These are phyloP conservation scores for Aethes cnicana DNA, from an alignment of 2,888 invertebrate genomes.

Conservation along the genomic window DNA sequence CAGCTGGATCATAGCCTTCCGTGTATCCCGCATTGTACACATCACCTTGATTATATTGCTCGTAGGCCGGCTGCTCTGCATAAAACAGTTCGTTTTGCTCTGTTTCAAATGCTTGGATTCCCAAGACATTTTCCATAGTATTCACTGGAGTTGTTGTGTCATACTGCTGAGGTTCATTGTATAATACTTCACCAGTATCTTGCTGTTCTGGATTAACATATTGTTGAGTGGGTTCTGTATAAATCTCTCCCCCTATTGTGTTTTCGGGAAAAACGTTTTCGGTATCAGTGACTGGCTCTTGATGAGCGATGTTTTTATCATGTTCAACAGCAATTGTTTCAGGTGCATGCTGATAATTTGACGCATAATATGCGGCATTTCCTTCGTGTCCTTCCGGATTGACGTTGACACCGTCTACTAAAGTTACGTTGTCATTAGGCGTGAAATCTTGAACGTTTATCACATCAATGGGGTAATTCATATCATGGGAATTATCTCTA, in stretches of 20 bases:
- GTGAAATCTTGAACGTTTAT: constrained; percentile 41
- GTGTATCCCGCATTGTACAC: constrained; percentile 39
- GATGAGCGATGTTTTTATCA: constrained; percentile 14
- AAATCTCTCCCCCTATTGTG: too few species aligned
- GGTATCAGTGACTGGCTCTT: constrained; percentile 8
- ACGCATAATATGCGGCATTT: constrained; percentile 30
- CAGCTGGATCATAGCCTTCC: constrained; percentile 42
- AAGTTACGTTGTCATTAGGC: constrained; percentile 35
- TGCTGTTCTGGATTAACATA: constrained; percentile 19
- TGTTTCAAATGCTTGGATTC: constrained; percentile 54
- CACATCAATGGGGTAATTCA: constrained; percentile 38
- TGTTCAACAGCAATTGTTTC: constrained; percentile 14
- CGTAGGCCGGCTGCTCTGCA: constrained; percentile 47
- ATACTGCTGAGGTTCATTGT: background rate
- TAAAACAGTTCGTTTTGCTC: constrained; percentile 63
- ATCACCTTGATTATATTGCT: constrained; percentile 42
- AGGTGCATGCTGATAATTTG: constrained; percentile 20
- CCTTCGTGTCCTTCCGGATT: constrained; percentile 40
- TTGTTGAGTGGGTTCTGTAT: too few species aligned
- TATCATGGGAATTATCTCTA: background rate
- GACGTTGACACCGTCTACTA: constrained; percentile 39
- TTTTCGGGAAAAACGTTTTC: too few species aligned
- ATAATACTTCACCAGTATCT: background rate
- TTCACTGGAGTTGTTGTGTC: background rate
- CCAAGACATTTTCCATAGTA: constrained; percentile 28